Base-by-base conservation (phyloP, 2,113 vertebrate genomes). In the Varanus komodoensis region DNA sequence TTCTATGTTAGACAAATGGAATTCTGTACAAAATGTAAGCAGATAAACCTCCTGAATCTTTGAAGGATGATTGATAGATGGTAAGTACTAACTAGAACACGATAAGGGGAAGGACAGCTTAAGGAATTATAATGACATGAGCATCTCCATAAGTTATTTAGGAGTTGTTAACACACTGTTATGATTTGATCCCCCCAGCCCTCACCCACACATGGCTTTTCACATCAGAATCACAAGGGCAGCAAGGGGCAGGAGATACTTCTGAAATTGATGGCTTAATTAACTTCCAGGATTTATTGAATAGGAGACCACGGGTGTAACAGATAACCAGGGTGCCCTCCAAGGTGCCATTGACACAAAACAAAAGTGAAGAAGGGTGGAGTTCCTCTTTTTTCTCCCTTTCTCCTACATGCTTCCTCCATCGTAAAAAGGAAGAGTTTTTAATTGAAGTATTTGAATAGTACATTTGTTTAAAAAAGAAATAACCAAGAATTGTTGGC, bases 211-310 rank as follows among this genome's bases (percentile, higher is more conserved):
- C n/a, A n/a, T n/a, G n/a, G n/a, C n/a, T n/a, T n/a, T n/a, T n/a
- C n/a, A n/a, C n/a, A n/a, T n/a, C n/a, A n/a, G n/a, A 67, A 87
- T 75, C 69, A 71, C 1, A 8, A 91, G 74, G 74, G 3, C 78
- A 86, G 6, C n/a, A 81, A 91, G 67, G 27, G 52, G 82, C 67
- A 89, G 23, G n/a, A 3, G 38, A 1, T 4, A 79, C 27, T 80
- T 67, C 8, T 89, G 77, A 92, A 93, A 94, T 1, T 50, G 85
- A 87, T 93, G 57, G 23, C 38, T 88, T 93, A 88, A 92, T 95
- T 93, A 93, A 25, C 71, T 86, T 8, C 2, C 79, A 6, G 84
- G 89, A 92, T 94, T 89, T 90, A 88, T 61, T 61, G 82, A 88
- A 8, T 85, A 68, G 34, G 80, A 34, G 7, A 15, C 86, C 86